Evolutionary conservation across 2,888 invertebrate genomes (phyloP), one percentile per base, ranked within the genome.

Genomic region (Mesorhabditis spiculigera): DNA sequence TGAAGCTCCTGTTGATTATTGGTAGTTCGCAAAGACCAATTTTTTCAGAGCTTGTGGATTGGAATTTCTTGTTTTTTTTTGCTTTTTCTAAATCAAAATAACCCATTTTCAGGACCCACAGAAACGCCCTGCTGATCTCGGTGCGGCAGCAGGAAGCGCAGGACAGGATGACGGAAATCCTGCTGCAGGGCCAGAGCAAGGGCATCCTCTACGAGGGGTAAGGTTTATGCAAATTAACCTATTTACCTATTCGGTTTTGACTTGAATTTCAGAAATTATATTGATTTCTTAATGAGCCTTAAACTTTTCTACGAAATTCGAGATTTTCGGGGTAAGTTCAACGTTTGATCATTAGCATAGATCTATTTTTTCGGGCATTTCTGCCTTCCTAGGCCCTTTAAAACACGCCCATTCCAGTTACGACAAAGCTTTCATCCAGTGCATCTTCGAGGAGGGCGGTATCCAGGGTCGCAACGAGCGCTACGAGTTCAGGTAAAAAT

Each of bases 381-480:
- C 28, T 28, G 28, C 28, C 28, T 28, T 28, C 28, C 28, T 28
- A 28, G 28, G 28, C 28, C 28, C 28, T 28, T 41, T 63, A 66
- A 43, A 10, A 50, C 13, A 10, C 8, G 50, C 10, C 50, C 28
- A 28, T 28, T 28, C 28, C 28, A 28, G 28, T 28, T 83, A 83
- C 73, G 71, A 73, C n/a, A 77, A 82, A 64, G 81, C 80, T 50
- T 85, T 85, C 76, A 78, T 75, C 43, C 77, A 79, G 70, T 85
- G 85, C 74, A 75, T 85, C 67, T 85, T 81, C 72, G 85, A 85
- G 68, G 85, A 85, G 67, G 80, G 80, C 45, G 77, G 75, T 67
- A 81, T 85, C 43, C 74, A 78, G 67, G 85, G 85, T 41, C 76
- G 77, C 65, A 85, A 85, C 71, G 85, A 85, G 75, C 78, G 85